phyloP scores from a whole-genome alignment of 2,797 vertebrate species.

The Setipinna tenuifilis region DNA sequence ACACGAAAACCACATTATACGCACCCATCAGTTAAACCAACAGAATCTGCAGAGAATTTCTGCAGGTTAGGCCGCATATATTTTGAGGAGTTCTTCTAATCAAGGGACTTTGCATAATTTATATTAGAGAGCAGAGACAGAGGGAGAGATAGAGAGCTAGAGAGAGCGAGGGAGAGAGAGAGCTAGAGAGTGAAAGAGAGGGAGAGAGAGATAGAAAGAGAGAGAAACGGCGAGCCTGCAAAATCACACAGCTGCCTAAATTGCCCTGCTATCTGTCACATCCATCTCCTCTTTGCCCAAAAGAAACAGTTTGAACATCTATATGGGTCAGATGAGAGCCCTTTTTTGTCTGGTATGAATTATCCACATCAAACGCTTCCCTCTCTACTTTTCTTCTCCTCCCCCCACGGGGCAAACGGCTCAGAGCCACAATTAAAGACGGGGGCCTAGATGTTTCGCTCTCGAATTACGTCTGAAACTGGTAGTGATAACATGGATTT shows the following conservation, averaged over 20 bases:
- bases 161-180: neutral
- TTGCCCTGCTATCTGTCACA: neutral
- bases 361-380: constrained; percentile 31
- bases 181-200: neutral
- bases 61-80: neutral
- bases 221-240: neutral
- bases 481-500: constrained; percentile 29
- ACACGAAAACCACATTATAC: neutral
- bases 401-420: constrained; percentile 19
- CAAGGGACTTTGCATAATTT: constrained; percentile 15
- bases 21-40: neutral
- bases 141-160: too few species aligned
- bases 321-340: constrained; percentile 39
- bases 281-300: neutral
- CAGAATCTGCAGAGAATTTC: neutral
- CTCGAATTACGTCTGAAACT: constrained; percentile 30
- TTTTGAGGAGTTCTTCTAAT: constrained; percentile 7
- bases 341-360: constrained; percentile 34
- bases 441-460: neutral
- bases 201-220: neutral
- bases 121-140: neutral
- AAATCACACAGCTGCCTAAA: neutral
- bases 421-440: constrained; percentile 28
- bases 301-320: constrained; percentile 22
- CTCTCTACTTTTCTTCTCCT: constrained; percentile 17